A percentile compares a stretch with the other conserved stretches of the same genome.
Evolutionary conservation across 2,888 invertebrate species (phyloP).

Genomic region (Synergus japonicus): DNA sequence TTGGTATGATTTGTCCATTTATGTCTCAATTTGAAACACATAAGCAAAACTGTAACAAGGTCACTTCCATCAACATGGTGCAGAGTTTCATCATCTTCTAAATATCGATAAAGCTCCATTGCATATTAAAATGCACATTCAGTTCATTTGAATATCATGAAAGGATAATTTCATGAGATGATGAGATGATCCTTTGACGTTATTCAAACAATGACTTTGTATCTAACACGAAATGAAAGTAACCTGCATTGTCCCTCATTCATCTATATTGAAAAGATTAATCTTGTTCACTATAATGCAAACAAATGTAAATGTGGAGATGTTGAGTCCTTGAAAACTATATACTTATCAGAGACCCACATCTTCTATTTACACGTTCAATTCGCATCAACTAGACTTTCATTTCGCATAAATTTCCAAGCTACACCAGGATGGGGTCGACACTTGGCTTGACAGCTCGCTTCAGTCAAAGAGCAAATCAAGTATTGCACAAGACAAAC

Average conservation of each 20-base stretch:
- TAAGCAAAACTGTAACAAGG: too few relatives aligned
- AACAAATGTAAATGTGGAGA: conserved; percentile 8
- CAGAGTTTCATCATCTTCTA: too few relatives aligned
- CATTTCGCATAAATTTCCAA: conserved; percentile 28
- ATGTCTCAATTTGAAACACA: too few relatives aligned
- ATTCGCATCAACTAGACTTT: conserved; percentile 20
- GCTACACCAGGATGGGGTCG: conserved; percentile 24
- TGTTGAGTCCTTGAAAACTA: conserved; percentile 26
- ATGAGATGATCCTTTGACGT: background rate
- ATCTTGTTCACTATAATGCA: background rate
- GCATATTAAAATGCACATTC: too few relatives aligned
- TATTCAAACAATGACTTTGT: background rate
- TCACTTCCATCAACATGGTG: too few relatives aligned
- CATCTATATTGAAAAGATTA: background rate
- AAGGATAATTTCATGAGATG: background rate
- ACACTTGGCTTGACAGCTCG: conserved; percentile 24
- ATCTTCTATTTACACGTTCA: conserved; percentile 33
- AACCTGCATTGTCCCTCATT: background rate
- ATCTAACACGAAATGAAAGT: background rate
- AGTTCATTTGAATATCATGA: background rate
- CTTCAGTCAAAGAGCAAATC: conserved; percentile 75
- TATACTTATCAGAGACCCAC: conserved; percentile 47
- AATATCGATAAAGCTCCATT: too few relatives aligned
- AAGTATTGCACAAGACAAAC: conserved; percentile 56
- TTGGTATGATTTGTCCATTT: too few relatives aligned